phyloP scores from a whole-genome alignment of 2,797 vertebrate genomes.

The Lagodon rhomboides region DNA sequence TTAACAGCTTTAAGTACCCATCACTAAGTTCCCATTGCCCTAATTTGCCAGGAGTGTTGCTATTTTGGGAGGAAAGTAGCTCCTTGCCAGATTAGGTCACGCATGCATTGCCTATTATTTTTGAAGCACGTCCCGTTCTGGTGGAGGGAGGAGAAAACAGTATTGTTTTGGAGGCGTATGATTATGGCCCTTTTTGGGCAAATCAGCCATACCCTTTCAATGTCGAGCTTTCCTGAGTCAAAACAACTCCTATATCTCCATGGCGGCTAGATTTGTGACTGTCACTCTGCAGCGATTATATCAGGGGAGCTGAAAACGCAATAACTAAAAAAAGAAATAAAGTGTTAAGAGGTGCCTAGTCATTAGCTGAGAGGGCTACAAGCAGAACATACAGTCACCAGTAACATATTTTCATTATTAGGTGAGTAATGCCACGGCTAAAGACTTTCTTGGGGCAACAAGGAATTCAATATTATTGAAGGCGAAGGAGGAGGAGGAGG shows the following conservation, averaged over 20 bases:
- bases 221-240: slow-evolving; percentile 4
- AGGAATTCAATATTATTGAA: no score
- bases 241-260: slow-evolving; percentile 1
- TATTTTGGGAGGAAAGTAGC: slow-evolving; percentile 30
- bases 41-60: slow-evolving; percentile 6
- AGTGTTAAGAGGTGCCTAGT: not conserved
- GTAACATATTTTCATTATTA: slow-evolving; percentile 2
- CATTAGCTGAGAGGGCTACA: not conserved
- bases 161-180: not conserved
- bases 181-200: not conserved
- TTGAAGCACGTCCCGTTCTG: slow-evolving; percentile 3
- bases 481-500: no score
- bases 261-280: not conserved
- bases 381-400: not conserved
- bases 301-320: not conserved
- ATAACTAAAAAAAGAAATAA: no score
- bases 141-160: not conserved
- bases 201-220: not conserved
- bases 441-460: not conserved
- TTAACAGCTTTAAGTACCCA: slow-evolving; percentile 9
- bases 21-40: not conserved
- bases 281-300: not conserved
- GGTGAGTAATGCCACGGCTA: not conserved
- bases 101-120: slow-evolving; percentile 29
- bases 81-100: slow-evolving; percentile 22